Conservation (phyloP, 2,888 invertebrate genomes). For the Synergus gifuensis region DNA sequence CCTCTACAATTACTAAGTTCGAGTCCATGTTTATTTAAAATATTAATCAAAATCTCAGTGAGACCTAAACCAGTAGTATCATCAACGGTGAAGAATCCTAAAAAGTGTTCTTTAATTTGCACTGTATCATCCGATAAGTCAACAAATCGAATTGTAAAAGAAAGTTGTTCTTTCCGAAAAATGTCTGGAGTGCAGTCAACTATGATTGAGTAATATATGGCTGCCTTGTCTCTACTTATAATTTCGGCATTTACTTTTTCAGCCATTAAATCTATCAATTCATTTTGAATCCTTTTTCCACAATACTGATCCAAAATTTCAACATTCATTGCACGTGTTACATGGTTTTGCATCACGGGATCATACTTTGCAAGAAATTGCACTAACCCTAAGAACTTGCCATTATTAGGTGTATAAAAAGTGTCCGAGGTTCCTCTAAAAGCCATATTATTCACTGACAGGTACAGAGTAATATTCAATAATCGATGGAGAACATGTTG, state of each 20-base stretch:
- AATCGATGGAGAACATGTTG: background rate
- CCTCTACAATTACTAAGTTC: constrained; percentile 60
- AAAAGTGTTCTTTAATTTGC: constrained; percentile 48
- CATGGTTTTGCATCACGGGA: no score
- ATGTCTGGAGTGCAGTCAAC: constrained; percentile 64
- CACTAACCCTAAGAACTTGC: constrained; percentile 67
- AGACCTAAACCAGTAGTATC: constrained; percentile 47
- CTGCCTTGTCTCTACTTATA: constrained; percentile 48
- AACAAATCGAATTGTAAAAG: constrained; percentile 58
- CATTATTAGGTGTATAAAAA: constrained; percentile 57
- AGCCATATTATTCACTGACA: constrained; percentile 35
- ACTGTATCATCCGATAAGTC: background rate
- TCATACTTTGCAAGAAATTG: no score
- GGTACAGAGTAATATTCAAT: background rate
- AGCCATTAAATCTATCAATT: constrained; percentile 52
- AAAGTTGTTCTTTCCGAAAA: constrained; percentile 65
- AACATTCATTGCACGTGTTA: no score
- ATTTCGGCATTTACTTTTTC: constrained; percentile 63
- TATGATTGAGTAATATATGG: constrained; percentile 55
- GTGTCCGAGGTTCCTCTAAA: constrained; percentile 17
- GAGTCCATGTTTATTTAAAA: constrained; percentile 64
- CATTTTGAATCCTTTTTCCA: constrained; percentile 55
- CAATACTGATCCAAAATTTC: constrained; percentile 66
- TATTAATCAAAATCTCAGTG: constrained; percentile 60
- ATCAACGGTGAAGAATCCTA: constrained; percentile 46